These are phyloP conservation scores for Clarias gariepinus DNA, from an alignment of 2,113 vertebrate genomes.

Conservation along the genomic window DNA sequence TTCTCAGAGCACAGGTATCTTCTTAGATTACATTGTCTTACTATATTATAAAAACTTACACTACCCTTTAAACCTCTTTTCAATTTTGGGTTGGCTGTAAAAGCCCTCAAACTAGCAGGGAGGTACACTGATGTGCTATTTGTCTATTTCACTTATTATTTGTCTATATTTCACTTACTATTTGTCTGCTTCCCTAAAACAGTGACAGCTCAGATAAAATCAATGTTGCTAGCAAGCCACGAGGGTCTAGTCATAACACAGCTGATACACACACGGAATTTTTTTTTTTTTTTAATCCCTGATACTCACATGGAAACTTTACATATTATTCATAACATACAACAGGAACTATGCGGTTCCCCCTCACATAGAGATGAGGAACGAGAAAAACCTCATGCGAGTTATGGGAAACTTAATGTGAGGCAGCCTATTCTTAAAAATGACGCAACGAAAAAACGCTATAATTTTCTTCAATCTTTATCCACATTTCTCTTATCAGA, in stretches of 20 bases:
- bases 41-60: too few relatives aligned
- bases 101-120: too few relatives aligned
- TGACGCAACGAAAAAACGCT: constrained; percentile 32
- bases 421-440: constrained; percentile 27
- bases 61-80: too few relatives aligned
- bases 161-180: too few relatives aligned
- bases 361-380: background rate
- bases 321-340: constrained; percentile 4
- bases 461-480: constrained; percentile 32
- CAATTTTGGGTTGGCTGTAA: too few relatives aligned
- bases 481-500: constrained; percentile 3
- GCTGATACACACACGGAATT: background rate
- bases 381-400: background rate
- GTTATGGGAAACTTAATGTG: background rate
- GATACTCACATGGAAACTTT: background rate
- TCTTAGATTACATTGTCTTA: too few relatives aligned
- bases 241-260: background rate
- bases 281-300: too few relatives aligned
- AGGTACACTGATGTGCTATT: too few relatives aligned
- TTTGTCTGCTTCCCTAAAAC: background rate
- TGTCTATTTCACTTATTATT: too few relatives aligned
- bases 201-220: background rate
- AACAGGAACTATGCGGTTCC: constrained; percentile 22
- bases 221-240: background rate
- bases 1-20: too few relatives aligned